phyloP scores from a whole-genome alignment of 2,888 invertebrate genomes.

The Stomorhina lunata region DNA sequence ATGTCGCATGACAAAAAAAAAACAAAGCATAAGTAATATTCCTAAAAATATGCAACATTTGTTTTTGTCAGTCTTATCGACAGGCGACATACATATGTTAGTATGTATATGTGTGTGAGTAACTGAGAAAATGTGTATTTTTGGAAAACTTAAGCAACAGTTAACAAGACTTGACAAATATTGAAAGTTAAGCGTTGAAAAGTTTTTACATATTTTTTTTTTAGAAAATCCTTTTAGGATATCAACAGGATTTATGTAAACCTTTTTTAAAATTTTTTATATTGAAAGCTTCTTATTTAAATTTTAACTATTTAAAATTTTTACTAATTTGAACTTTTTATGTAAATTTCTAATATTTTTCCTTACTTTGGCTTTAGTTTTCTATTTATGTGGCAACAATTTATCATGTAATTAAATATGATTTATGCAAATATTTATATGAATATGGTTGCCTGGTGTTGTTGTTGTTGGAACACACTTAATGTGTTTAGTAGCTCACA shows the following conservation, averaged over 20 bases:
- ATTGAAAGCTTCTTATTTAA: too few species aligned
- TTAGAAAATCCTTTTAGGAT: background rate
- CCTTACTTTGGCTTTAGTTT: background rate
- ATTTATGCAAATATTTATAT: background rate
- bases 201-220: slow-evolving; percentile 24
- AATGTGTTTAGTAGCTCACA: background rate
- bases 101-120: background rate
- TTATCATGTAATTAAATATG: slow-evolving; percentile 39
- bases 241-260: slow-evolving; percentile 21
- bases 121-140: background rate
- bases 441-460: background rate
- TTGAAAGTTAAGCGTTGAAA: slow-evolving; percentile 57
- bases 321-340: too few species aligned
- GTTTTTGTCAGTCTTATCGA: slow-evolving; percentile 40
- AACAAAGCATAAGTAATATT: slow-evolving; percentile 15
- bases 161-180: slow-evolving; percentile 52
- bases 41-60: slow-evolving; percentile 55
- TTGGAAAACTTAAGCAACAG: slow-evolving; percentile 1
- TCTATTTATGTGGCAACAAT: slow-evolving; percentile 10
- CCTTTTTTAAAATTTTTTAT: slow-evolving; percentile 16
- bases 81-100: background rate
- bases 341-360: slow-evolving; percentile 34
- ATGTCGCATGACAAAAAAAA: slow-evolving; percentile 12
- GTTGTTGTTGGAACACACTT: too few species aligned
- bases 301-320: too few species aligned